Percentiles rank a stretch among this genome's conserved stretches.
Conservation (phyloP, 2,888 invertebrate species). For the Amaurobius ferox region DNA sequence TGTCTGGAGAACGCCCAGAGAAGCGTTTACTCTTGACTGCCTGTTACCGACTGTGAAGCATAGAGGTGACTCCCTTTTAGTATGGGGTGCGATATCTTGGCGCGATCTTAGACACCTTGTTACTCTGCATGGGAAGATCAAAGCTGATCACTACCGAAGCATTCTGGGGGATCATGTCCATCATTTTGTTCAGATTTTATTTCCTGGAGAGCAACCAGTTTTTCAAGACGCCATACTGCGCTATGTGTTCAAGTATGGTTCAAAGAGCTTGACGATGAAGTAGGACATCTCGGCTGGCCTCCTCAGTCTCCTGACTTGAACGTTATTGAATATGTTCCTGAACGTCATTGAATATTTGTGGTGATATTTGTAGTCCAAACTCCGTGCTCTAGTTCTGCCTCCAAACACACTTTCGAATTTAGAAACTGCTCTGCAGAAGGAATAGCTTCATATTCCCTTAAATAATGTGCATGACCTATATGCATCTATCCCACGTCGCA, state of each 20-base stretch:
- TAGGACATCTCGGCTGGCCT: not conserved
- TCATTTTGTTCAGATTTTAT: too few relatives aligned
- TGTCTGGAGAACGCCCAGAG: conserved; percentile 26
- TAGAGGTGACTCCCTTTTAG: conserved; percentile 20
- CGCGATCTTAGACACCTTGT: not conserved
- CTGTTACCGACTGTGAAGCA: conserved; percentile 32
- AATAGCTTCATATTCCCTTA: conserved; percentile 46
- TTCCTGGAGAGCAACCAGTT: conserved; percentile 1
- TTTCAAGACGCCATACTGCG: conserved; percentile 5
- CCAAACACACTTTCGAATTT: too few relatives aligned
- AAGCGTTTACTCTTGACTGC: conserved; percentile 21
- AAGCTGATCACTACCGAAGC: conserved; percentile 1
- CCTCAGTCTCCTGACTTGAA: not conserved
- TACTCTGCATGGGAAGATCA: conserved; percentile 17
- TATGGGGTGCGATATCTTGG: conserved; percentile 16
- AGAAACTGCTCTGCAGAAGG: conserved; percentile 25
- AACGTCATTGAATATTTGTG: not conserved
- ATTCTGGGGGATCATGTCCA: conserved; percentile 13
- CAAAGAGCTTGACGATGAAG: conserved; percentile 1
- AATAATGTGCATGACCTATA: conserved; percentile 44
- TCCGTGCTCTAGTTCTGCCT: not conserved
- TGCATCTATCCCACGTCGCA: conserved; percentile 38
- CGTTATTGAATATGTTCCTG: not conserved
- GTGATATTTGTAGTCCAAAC: conserved; percentile 23
- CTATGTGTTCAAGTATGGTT: too few relatives aligned